Evolutionary conservation across 2,888 invertebrate species (phyloP), one percentile per base, ranked within the genome.

Genomic region (Macrophya annulata): DNA sequence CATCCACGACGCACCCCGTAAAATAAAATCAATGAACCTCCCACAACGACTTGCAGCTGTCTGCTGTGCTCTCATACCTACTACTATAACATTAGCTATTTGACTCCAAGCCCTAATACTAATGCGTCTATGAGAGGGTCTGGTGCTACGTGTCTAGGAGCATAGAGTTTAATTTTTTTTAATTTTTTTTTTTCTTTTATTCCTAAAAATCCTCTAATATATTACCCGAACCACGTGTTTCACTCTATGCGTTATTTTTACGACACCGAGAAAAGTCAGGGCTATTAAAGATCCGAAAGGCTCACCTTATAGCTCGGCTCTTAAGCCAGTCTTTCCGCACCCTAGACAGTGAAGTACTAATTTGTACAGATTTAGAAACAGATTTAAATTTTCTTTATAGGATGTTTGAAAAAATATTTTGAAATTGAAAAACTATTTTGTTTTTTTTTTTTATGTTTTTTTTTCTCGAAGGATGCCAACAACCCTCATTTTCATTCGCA

Each of bases 1-100:
- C 15, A 59, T 62, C 62, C 79, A n/a, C 59, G 81, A 43, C 21
- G 43, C 62, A 81, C 62, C 81, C 62, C 81, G 51, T 81, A 43
- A 81, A 62, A 81, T 62, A 81, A 62, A 81, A 81, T 62, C 81
- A 81, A 81, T 81, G 81, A 62, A 62, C 81, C 81, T 81, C 81
- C 62, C 62, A 62, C 81, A 81, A 59, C 81, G 81, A 59, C 15
- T 81, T 81, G 81, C 81, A 81, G 81, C 81, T 81, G 81, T 81
- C 43, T 31, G 62, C 62, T 62, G 81, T 62, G n/a, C 55, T 79
- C 55, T 59, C 6, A 59, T 48, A 59, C 37, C 25, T 62, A 62
- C 10, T 31, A 59, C 21, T 79, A 10, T 79, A 10, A 17, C 55
- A 37, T 55, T 31, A 37, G 79, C 79, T 79, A 40, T 37, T 17